Base-by-base conservation (phyloP, 2,113 vertebrate genomes). In the Rhabdomys dilectus region DNA sequence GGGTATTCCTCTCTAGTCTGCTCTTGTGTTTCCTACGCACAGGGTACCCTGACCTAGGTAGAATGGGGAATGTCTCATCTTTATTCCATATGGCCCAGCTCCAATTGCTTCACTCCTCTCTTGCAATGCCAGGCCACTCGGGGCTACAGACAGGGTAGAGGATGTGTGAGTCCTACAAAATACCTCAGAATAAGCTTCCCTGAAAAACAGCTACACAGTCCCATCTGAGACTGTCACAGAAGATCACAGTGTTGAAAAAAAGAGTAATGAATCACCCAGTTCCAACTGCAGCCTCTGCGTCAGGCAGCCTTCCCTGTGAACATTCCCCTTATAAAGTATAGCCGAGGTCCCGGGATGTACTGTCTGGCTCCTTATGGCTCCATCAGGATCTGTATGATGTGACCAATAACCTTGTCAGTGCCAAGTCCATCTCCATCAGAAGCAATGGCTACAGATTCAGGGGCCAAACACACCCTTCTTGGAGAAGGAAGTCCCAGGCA, bases 301-400 rank as follows among this genome's bases (percentile, higher is more conserved):
- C 66, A 36, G 51, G 72, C 24, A 21, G 6, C 1, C 11, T 34
- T 82, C 39, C 42, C 45, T 88, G 6, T 16, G n/a, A 66, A 42
- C 36, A 51, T 24, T 39, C 1, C 2, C 15, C 62, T 72, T 48
- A 11, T 34, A 64, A 84, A 76, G 36, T 24, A 13, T 0, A 16
- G 10, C 21, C 22, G 0, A 0, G 19, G 36, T 60, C 66, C 21
- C 0, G 2, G 42, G 48, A 34, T n/a, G 0, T 4, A 21, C 84
- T 29, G 2, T 36, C 53, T 76, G 58, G 45, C 66, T 12, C 5
- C 72, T 36, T n/a, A 3, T 5, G 15, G 6, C 34, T 29, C 1
- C 72, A 13, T 3, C 0, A 0, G 31, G 60, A n/a, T 72, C n/a
- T 15, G 17, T 42, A 39, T 21, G 76, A 76, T 70, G 60, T 13